These are phyloP conservation scores for Drosophila neotestacea DNA, from an alignment of 2,888 invertebrate species.

Conservation along the genomic window DNA sequence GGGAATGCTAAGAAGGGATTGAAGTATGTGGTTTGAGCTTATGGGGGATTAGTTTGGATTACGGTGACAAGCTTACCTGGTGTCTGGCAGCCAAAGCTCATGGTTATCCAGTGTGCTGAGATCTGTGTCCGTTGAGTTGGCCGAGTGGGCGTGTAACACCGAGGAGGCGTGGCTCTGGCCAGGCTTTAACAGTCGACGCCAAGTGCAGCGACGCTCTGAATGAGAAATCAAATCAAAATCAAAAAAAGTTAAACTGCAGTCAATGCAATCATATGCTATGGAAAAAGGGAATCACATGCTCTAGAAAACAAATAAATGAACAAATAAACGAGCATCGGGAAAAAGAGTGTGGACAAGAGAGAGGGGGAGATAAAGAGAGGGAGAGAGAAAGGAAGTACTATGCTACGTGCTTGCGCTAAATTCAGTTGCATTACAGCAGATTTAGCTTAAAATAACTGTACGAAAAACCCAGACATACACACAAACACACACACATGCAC, in stretches of 20 bases:
- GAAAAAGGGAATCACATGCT: conserved; percentile 29
- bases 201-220: conserved; percentile 91
- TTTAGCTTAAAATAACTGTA: conserved; percentile 74
- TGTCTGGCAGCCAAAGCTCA: conserved; percentile 92
- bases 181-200: conserved; percentile 89
- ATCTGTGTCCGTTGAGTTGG: conserved; percentile 93
- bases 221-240: conserved; percentile 13
- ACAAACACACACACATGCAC: conserved; percentile 11
- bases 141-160: conserved; percentile 89
- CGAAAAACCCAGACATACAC: conserved; percentile 32
- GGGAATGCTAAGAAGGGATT: conserved; percentile 85
- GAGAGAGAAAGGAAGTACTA: background rate
- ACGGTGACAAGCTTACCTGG: conserved; percentile 85
- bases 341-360: background rate
- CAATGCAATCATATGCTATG: conserved; percentile 24
- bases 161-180: conserved; percentile 84
- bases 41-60: background rate
- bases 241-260: conserved; percentile 31
- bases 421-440: conserved; percentile 61
- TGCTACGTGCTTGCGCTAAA: conserved; percentile 66
- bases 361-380: no score
- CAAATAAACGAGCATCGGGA: conserved; percentile 49
- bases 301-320: conserved; percentile 54
- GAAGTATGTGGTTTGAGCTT: background rate
- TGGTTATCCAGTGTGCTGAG: conserved; percentile 93